A percentile compares a stretch with the other conserved stretches of the same genome.
Conservation (phyloP, 2,888 invertebrate genomes). For the Drosophila subsilvestris region DNA sequence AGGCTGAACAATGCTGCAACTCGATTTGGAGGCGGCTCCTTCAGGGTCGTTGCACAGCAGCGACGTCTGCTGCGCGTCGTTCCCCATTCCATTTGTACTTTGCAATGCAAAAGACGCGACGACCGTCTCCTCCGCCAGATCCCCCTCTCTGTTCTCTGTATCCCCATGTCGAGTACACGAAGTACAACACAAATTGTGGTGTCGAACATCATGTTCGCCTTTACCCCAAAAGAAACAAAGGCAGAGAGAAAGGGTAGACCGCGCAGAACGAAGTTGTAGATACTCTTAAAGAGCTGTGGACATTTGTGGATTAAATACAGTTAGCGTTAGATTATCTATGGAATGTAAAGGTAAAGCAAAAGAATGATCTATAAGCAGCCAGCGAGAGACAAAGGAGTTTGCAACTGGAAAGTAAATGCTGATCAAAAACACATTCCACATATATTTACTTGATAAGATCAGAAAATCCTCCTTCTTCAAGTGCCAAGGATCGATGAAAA, state of each 20-base stretch:
- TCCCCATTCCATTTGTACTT: conserved; percentile 69
- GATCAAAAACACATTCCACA: too few relatives aligned
- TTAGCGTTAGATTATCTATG: too few relatives aligned
- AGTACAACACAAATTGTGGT: conserved; percentile 80
- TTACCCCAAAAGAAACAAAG: conserved; percentile 16
- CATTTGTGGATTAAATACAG: too few relatives aligned
- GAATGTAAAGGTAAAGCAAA: too few relatives aligned
- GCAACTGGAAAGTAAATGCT: too few relatives aligned
- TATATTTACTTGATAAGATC: too few relatives aligned
- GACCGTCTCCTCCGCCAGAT: conserved; percentile 38
- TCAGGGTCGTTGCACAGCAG: conserved; percentile 70
- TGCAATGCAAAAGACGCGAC: conserved; percentile 71
- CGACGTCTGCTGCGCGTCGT: conserved; percentile 35
- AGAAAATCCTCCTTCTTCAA: too few relatives aligned
- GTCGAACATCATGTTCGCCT: conserved; percentile 80
- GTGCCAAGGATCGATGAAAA: neutral
- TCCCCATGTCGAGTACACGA: conserved; percentile 56
- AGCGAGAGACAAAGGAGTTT: too few relatives aligned
- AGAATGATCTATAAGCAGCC: neutral
- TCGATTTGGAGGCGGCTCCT: conserved; percentile 43
- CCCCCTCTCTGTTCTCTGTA: conserved; percentile 22
- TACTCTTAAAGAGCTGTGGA: neutral
- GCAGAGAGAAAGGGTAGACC: neutral
- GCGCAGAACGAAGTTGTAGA: neutral
- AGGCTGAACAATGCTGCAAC: conserved; percentile 39